Conservation (phyloP, 2,888 invertebrate species). For the Vannuccia rotundouncinata region DNA sequence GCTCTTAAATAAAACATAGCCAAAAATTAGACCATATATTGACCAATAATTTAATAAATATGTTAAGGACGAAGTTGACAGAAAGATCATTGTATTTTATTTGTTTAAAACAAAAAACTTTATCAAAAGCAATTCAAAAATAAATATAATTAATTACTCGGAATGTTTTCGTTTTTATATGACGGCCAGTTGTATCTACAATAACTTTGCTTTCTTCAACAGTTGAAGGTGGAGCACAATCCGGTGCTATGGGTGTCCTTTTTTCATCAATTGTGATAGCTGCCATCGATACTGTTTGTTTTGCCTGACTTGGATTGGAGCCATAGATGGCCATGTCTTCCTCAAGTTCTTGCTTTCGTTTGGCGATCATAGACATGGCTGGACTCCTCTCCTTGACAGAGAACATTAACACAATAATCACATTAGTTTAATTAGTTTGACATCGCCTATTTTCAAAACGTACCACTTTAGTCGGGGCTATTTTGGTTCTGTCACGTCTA, state of each 20-base stretch:
- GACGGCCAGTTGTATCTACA: neutral
- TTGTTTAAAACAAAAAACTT: no score
- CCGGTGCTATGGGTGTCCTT: neutral
- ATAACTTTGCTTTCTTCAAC: neutral
- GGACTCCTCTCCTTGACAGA: neutral
- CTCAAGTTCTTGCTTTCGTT: neutral
- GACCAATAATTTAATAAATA: no score
- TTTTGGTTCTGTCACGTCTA: conserved; percentile 43
- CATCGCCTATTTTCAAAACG: no score
- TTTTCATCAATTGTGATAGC: neutral
- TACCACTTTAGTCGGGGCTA: no score
- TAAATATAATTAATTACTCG: no score
- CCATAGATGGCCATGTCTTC: neutral
- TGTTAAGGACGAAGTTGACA: no score
- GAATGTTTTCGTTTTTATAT: neutral
- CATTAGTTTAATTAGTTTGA: no score
- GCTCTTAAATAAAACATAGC: no score
- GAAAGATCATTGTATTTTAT: no score
- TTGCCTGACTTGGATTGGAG: neutral
- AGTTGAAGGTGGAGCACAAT: neutral
- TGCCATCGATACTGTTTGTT: neutral
- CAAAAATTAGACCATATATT: no score
- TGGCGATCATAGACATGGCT: neutral
- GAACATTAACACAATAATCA: no score
- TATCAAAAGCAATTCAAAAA: no score